phyloP scores from a whole-genome alignment of 2,888 invertebrate genomes.

The Clitarchus hookeri region DNA sequence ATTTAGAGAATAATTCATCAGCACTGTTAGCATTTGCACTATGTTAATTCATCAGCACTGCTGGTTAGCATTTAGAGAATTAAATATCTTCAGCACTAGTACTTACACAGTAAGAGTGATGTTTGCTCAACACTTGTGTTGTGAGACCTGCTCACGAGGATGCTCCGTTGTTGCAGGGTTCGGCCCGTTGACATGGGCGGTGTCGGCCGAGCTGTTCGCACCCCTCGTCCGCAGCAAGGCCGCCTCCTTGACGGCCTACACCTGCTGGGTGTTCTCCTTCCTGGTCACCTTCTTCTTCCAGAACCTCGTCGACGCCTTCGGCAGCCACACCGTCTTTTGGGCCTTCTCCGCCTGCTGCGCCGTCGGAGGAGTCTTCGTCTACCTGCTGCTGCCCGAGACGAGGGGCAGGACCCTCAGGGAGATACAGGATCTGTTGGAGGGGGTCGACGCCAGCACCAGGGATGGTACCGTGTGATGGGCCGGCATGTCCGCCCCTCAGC shows the following conservation, averaged over 20 bases:
- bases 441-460: background rate
- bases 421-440: constrained; percentile 72
- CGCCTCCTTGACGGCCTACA: constrained; percentile 74
- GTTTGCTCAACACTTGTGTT: too few relatives aligned
- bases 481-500: too few relatives aligned
- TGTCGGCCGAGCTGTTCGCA: constrained; percentile 82
- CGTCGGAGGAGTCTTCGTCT: constrained; percentile 67
- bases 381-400: constrained; percentile 81
- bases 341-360: constrained; percentile 68
- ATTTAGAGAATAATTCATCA: too few relatives aligned
- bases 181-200: constrained; percentile 81
- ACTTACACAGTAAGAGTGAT: too few relatives aligned
- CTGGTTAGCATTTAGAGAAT: background rate
- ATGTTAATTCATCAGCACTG: background rate
- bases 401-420: constrained; percentile 85
- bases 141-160: too few relatives aligned
- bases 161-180: constrained; percentile 55
- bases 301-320: constrained; percentile 61
- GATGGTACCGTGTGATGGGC: too few relatives aligned
- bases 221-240: constrained; percentile 77
- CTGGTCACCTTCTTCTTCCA: constrained; percentile 74
- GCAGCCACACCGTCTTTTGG: constrained; percentile 72
- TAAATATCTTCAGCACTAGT: too few relatives aligned
- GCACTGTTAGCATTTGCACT: background rate
- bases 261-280: constrained; percentile 78